A percentile compares a stretch with the other conserved stretches of the same genome.
These are phyloP conservation scores for Champsocephalus gunnari DNA, from an alignment of 2,797 vertebrate species.

Conservation along the genomic window DNA sequence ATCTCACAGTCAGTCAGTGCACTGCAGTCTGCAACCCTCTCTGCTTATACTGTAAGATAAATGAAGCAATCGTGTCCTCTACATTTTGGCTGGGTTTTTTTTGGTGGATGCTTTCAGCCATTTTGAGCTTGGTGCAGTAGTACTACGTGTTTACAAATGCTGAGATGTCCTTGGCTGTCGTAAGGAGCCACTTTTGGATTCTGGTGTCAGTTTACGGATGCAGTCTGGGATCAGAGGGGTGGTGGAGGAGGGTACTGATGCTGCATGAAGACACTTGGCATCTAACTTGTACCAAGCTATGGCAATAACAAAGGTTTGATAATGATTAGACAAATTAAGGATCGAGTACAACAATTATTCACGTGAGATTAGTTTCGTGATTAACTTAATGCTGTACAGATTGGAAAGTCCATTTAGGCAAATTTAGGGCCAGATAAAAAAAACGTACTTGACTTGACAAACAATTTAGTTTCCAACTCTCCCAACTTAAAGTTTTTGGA, in stretches of 20 bases:
- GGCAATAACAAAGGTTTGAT: conserved; percentile 15
- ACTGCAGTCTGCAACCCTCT: conserved; percentile 29
- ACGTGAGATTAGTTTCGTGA: background rate
- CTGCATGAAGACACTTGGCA: conserved; percentile 57
- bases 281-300: conserved; percentile 27
- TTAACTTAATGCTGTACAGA: background rate
- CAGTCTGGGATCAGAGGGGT: conserved; percentile 64
- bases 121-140: conserved; percentile 59
- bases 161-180: conserved; percentile 81
- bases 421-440: no score
- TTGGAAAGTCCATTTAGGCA: no score
- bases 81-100: conserved; percentile 4
- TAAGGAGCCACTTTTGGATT: conserved; percentile 78
- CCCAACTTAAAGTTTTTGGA: no score
- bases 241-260: conserved; percentile 39
- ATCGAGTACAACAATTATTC: no score
- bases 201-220: conserved; percentile 83
- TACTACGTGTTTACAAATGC: conserved; percentile 80
- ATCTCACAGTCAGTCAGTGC: conserved; percentile 34
- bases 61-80: background rate
- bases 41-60: background rate
- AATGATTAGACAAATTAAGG: background rate
- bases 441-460: no score
- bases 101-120: conserved; percentile 35
- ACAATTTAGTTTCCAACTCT: no score